Evolutionary conservation across 2,113 vertebrate genomes (phyloP), one percentile per base, ranked within the genome.

Genomic region (Martes martes): DNA sequence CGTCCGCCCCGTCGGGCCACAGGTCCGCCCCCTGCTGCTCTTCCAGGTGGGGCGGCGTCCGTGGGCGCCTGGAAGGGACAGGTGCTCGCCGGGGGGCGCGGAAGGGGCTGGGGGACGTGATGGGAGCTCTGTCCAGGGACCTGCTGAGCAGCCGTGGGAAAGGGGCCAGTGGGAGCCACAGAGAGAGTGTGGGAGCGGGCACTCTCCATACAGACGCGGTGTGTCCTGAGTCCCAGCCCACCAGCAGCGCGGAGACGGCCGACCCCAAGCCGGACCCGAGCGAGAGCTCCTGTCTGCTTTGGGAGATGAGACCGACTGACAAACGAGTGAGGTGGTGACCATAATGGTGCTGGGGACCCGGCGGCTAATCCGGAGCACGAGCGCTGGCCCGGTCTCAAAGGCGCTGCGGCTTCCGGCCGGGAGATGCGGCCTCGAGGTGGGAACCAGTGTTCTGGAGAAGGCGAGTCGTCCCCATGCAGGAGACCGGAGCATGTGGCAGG

Each of bases 291-390:
- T 28, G 0, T 42, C 42, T 63, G 73, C 52, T 50, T n/a, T 19
- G 59, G 42, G 50, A 86, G 19, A 31, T 31, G 31, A 7, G 9
- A 6, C 7, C 8, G 0, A n/a, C 24, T 2, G 55, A 4, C 55
- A 16, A 28, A 39, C 19, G 11, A 14, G 83, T 13, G 23, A 31
- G 16, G 28, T 11, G 65, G 13, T 13, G 7, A 36, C 16, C 11
- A 16, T 23, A 4, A 52, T 0, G 1, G 16, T 1, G 74, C 2
- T 4, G 26, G 52, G 1, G 11, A 36, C 9, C 42, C 0, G 0
- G 31, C 16, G 14, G 36, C 65, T 15, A 14, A n/a, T 52, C 8
- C 0, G 7, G 4, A 33, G 26, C 63, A n/a, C 14, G 13, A 45
- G 31, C 24, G 1, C 36, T n/a, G 13, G 79, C 18, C 0, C 0